These are phyloP conservation scores for Tetrao urogallus DNA, from an alignment of 2,113 vertebrate genomes.

Conservation along the genomic window DNA sequence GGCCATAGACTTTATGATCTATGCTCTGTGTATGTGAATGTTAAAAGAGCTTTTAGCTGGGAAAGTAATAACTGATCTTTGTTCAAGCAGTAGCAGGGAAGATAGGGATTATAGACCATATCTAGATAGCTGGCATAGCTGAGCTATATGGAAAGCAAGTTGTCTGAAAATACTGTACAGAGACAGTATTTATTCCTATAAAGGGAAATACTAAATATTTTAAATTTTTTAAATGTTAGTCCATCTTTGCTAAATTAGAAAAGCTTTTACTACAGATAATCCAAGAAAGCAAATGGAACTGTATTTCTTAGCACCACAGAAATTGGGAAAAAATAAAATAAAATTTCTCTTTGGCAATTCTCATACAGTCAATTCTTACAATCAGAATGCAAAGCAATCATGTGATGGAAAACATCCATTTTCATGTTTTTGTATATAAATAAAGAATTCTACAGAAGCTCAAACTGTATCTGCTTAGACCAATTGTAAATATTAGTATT, in stretches of 20 bases:
- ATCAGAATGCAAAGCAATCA: neutral
- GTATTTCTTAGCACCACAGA: neutral
- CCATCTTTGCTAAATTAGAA: neutral
- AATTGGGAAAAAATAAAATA: neutral
- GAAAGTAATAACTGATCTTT: conserved; percentile 29
- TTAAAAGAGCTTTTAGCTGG: conserved; percentile 33
- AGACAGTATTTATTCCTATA: neutral
- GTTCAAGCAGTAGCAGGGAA: neutral
- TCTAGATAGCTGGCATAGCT: neutral
- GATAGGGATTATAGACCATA: neutral
- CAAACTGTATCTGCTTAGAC: neutral
- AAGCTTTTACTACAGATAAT: neutral
- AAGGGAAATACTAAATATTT: neutral
- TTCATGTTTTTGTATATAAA: neutral
- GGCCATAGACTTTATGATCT: neutral
- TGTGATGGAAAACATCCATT: neutral
- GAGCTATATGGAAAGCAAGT: neutral
- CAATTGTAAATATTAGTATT: neutral
- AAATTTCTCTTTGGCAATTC: neutral
- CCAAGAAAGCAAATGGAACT: neutral
- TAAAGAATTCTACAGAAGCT: neutral
- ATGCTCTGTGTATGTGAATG: conserved; percentile 31
- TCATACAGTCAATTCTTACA: neutral
- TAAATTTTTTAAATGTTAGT: neutral
- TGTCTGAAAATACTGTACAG: neutral